Evolutionary conservation across 1,140 invertebrate species (phyloP).

Genomic region (Atta texana): DNA sequence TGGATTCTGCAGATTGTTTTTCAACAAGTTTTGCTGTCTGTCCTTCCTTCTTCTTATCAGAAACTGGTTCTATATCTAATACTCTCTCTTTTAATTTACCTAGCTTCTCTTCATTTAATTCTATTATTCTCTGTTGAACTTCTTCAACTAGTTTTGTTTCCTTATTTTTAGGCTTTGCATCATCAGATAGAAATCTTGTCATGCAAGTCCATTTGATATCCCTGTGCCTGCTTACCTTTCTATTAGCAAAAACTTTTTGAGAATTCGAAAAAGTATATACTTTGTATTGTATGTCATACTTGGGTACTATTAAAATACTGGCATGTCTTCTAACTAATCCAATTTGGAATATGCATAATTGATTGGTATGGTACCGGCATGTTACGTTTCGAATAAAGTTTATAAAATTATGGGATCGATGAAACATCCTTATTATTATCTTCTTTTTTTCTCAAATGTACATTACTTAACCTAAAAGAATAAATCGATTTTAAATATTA

Average conservation of each 20-base stretch:
- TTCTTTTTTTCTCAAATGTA: neutral
- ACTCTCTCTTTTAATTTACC: constrained; percentile 82
- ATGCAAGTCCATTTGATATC: constrained; percentile 69
- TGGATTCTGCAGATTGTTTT: constrained; percentile 42
- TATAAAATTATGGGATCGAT: constrained; percentile 80
- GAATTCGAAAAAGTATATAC: constrained; percentile 71
- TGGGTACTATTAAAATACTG: constrained; percentile 80
- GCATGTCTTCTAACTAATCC: constrained; percentile 75
- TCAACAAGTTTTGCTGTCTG: constrained; percentile 23
- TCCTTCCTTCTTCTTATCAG: constrained; percentile 27
- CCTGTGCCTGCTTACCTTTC: constrained; percentile 63
- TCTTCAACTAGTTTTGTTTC: constrained; percentile 41
- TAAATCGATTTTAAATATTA: neutral
- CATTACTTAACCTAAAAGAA: constrained; percentile 59
- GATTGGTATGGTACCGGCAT: constrained; percentile 70
- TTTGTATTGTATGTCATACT: constrained; percentile 69
- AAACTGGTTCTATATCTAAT: constrained; percentile 72
- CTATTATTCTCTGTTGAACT: constrained; percentile 76
- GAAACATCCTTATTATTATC: constrained; percentile 77
- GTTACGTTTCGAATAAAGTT: constrained; percentile 77
- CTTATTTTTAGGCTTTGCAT: constrained; percentile 68
- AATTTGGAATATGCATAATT: constrained; percentile 79
- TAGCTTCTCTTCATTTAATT: constrained; percentile 79
- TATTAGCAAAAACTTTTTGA: constrained; percentile 70
- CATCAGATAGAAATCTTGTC: constrained; percentile 67